Evolutionary conservation across 2,888 invertebrate genomes (phyloP).

Genomic region (Sarcophaga caerulescens): DNA sequence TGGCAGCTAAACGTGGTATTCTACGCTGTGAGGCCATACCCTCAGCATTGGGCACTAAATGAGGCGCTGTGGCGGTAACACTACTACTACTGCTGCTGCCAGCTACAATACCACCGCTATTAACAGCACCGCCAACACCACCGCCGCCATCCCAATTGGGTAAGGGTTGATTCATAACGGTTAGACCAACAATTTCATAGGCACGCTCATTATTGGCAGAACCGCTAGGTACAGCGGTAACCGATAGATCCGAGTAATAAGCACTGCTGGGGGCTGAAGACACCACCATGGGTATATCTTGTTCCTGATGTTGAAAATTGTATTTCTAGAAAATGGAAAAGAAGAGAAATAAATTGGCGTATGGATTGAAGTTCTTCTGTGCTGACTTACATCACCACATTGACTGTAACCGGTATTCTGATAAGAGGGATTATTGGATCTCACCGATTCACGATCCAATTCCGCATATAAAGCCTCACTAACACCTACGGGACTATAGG

Average conservation of each 20-base stretch:
- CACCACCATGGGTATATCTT: constrained; percentile 82
- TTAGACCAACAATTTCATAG: constrained; percentile 84
- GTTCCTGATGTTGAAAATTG: constrained; percentile 80
- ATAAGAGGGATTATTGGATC: constrained; percentile 84
- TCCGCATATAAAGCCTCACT: constrained; percentile 88
- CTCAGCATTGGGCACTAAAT: constrained; percentile 70
- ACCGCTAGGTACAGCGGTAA: constrained; percentile 81
- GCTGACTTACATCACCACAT: constrained; percentile 79
- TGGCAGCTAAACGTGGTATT: constrained; percentile 82
- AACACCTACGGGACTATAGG: constrained; percentile 82
- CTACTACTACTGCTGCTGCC: constrained; percentile 34
- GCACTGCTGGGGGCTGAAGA: constrained; percentile 88
- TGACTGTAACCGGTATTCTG: constrained; percentile 87
- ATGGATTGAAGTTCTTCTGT: not conserved
- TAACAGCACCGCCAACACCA: constrained; percentile 73
- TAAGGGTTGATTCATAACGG: constrained; percentile 82
- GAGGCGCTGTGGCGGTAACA: constrained; percentile 47
- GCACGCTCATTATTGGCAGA: constrained; percentile 82
- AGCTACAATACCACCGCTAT: constrained; percentile 68
- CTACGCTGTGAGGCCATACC: constrained; percentile 77
- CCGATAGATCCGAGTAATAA: constrained; percentile 87
- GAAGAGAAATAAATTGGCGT: not conserved
- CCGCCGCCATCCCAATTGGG: constrained; percentile 80
- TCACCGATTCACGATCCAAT: constrained; percentile 84
- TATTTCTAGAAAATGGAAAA: constrained; percentile 75